These are phyloP conservation scores for Brotula barbata DNA, from an alignment of 2,797 vertebrate species.

Conservation along the genomic window DNA sequence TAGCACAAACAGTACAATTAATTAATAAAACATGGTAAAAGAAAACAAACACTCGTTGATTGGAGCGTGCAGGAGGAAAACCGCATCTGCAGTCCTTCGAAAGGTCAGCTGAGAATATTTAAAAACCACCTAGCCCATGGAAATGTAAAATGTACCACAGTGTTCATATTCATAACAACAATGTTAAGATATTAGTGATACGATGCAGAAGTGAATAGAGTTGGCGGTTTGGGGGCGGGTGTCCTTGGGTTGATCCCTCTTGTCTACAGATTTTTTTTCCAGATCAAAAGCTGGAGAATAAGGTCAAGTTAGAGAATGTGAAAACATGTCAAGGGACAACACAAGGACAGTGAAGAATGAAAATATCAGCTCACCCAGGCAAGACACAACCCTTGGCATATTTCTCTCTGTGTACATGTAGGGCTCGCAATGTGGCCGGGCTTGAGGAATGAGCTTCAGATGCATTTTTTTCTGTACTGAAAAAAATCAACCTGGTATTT, in stretches of 20 bases:
- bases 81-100: conserved; percentile 2
- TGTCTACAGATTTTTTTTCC: conserved; percentile 14
- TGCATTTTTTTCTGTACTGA: neutral
- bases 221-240: conserved; percentile 18
- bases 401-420: conserved; percentile 49
- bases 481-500: no score
- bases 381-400: conserved; percentile 34
- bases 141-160: conserved; percentile 6
- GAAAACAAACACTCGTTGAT: conserved; percentile 17
- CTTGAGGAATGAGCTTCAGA: conserved; percentile 11
- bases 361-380: conserved; percentile 38
- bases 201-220: conserved; percentile 16
- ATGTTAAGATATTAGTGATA: conserved; percentile 35
- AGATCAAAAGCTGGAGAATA: conserved; percentile 45
- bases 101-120: conserved; percentile 16
- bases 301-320: conserved; percentile 53
- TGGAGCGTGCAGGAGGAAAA: conserved; percentile 11
- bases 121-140: conserved; percentile 9
- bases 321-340: conserved; percentile 39
- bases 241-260: conserved; percentile 4
- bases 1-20: conserved; percentile 36
- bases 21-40: no score
- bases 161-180: no score
- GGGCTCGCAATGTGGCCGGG: conserved; percentile 19
- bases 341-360: conserved; percentile 50